A percentile compares a stretch with the other conserved stretches of the same genome.
Conservation (phyloP, 2,888 invertebrate species). For the Drosophila nigritarsus region DNA sequence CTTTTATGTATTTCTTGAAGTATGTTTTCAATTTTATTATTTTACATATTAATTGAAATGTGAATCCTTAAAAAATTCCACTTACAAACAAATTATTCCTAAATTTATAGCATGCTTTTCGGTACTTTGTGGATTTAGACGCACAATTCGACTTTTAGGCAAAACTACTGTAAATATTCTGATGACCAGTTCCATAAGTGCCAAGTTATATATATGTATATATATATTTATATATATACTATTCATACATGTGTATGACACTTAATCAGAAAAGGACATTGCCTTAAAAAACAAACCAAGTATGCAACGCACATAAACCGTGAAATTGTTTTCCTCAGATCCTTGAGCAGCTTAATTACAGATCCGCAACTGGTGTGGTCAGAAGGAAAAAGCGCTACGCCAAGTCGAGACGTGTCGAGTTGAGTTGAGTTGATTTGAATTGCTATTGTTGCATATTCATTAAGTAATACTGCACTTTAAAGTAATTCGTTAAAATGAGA, state of each 20-base stretch:
- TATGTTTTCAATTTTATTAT: neutral
- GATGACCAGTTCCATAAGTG: neutral
- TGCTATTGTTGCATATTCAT: conserved; percentile 70
- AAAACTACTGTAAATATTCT: neutral
- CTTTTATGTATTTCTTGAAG: neutral
- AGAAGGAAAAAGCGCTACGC: conserved; percentile 30
- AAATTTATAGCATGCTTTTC: neutral
- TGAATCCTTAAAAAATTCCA: neutral
- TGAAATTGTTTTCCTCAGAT: conserved; percentile 11
- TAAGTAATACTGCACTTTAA: conserved; percentile 61
- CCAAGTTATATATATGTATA: neutral
- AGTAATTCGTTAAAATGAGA: conserved; percentile 39
- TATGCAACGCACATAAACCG: conserved; percentile 3
- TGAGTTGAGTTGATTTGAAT: conserved; percentile 28
- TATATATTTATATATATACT: too few species aligned
- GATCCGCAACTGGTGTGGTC: conserved; percentile 53
- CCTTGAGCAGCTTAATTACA: conserved; percentile 29
- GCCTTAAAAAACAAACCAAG: neutral
- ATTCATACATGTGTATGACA: neutral
- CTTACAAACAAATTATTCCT: neutral
- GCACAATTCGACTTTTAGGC: neutral
- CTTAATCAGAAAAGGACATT: neutral
- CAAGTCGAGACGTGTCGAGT: conserved; percentile 25
- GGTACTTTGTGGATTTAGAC: neutral
- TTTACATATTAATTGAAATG: neutral